Base-by-base conservation (phyloP, 2,888 invertebrate species). In the Heteropelma amictum region DNA sequence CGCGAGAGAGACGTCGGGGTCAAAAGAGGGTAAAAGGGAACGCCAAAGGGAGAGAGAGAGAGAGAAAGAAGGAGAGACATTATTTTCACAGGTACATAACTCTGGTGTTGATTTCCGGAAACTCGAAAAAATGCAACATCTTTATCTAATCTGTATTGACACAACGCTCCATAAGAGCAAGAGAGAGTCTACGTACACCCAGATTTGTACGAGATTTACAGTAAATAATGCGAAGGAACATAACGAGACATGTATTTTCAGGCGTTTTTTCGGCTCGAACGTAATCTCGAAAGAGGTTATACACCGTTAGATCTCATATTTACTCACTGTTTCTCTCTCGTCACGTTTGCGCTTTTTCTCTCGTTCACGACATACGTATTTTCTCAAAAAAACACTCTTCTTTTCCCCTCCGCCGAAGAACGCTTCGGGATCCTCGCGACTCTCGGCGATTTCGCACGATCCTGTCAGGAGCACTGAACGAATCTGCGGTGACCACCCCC, bases 1-100 rank as follows among this genome's bases (percentile, higher is more conserved):
- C 42, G 73, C 38, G 69, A 73, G 26, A 40, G 51, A 42, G 26
- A 51, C 23, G 69, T 64, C 73, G 68, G 72, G 72, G 68, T 69
- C 67, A 69, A 74, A 58, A 64, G 69, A 73, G n/a, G n/a, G n/a
- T n/a, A n/a, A n/a, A n/a, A n/a, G n/a, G n/a, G n/a, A n/a, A n/a
- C n/a, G n/a, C n/a, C n/a, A n/a, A n/a, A n/a, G n/a, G n/a, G n/a
- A n/a, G n/a, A n/a, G n/a, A n/a, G n/a, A n/a, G n/a, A n/a, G n/a
- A n/a, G n/a, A n/a, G n/a, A n/a, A n/a, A n/a, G n/a, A n/a, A n/a
- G n/a, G n/a, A n/a, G n/a, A n/a, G n/a, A n/a, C n/a, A n/a, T n/a
- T n/a, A n/a, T n/a, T n/a, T n/a, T n/a, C n/a, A n/a, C n/a, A n/a
- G n/a, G n/a, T n/a, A n/a, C n/a, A n/a, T 67, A 58, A 45, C 58